Evolutionary conservation across 2,888 invertebrate species (phyloP).

Genomic region (Catocala fraxini): DNA sequence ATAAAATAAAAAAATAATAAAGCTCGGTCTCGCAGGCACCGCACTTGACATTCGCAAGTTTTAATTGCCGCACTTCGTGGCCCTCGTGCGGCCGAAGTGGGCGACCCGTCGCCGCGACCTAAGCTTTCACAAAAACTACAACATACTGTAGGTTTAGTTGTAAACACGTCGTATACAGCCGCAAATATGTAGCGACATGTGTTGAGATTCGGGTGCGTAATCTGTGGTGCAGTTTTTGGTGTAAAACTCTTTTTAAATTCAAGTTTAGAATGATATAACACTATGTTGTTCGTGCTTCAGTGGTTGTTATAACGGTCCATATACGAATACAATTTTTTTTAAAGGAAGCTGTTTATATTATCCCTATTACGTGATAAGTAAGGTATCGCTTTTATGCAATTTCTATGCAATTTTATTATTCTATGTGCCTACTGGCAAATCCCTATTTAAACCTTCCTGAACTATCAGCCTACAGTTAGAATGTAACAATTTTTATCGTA

Average conservation of each 20-base stretch:
- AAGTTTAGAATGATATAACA: not conserved
- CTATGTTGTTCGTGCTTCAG: not conserved
- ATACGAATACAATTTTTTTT: too few species aligned
- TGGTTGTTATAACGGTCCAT: too few species aligned
- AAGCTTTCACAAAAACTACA: slow-evolving; percentile 71
- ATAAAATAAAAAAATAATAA: slow-evolving; percentile 77
- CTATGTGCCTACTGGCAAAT: too few species aligned
- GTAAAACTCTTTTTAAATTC: not conserved
- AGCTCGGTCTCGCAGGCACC: slow-evolving; percentile 66
- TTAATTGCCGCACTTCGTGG: slow-evolving; percentile 84
- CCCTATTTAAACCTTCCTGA: too few species aligned
- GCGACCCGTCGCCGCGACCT: slow-evolving; percentile 64
- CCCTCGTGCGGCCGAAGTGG: slow-evolving; percentile 76
- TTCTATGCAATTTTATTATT: too few species aligned
- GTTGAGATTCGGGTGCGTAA: slow-evolving; percentile 38
- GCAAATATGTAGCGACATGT: slow-evolving; percentile 48
- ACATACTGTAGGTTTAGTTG: slow-evolving; percentile 58
- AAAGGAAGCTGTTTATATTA: too few species aligned
- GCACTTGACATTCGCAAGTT: slow-evolving; percentile 86
- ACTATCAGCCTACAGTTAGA: too few species aligned
- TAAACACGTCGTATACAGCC: slow-evolving; percentile 60
- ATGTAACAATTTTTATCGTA: too few species aligned
- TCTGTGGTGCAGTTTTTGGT: slow-evolving; percentile 14
- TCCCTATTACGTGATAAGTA: too few species aligned
- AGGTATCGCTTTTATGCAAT: too few species aligned